Evolutionary conservation across 2,797 vertebrate species (phyloP).

Genomic region (Orientallactaga sibirica): DNA sequence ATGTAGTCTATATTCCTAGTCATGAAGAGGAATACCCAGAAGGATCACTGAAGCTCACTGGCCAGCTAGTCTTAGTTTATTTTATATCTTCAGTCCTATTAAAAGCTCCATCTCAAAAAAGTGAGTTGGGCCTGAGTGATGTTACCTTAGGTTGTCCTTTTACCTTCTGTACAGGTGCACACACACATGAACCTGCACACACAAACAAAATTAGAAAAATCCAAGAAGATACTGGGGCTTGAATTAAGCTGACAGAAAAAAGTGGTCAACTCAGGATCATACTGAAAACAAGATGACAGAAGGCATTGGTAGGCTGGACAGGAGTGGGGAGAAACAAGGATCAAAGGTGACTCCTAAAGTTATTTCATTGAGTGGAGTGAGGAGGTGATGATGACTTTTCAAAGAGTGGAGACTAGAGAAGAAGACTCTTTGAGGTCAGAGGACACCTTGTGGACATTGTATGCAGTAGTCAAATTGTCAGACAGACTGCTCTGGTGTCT

Average conservation of each 20-base stretch:
- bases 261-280: background rate
- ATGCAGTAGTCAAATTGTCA: background rate
- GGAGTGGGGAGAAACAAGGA: background rate
- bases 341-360: background rate
- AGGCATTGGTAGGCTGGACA: background rate
- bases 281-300: background rate
- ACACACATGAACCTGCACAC: no score
- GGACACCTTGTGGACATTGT: background rate
- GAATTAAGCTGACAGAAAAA: no score
- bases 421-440: background rate
- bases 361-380: background rate
- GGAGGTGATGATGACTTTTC: background rate
- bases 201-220: background rate
- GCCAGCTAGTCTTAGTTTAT: no score
- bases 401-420: background rate
- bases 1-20: no score
- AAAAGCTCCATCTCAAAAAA: no score
- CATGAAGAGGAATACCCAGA: no score
- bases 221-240: background rate
- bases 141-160: no score
- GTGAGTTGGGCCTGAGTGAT: no score
- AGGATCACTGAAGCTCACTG: no score
- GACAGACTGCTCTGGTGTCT: background rate
- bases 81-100: no score
- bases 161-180: no score